Percentiles rank a stretch among this genome's conserved stretches.
These are phyloP conservation scores for Thaleichthys pacificus DNA, from an alignment of 2,797 vertebrate genomes.

Conservation along the genomic window DNA sequence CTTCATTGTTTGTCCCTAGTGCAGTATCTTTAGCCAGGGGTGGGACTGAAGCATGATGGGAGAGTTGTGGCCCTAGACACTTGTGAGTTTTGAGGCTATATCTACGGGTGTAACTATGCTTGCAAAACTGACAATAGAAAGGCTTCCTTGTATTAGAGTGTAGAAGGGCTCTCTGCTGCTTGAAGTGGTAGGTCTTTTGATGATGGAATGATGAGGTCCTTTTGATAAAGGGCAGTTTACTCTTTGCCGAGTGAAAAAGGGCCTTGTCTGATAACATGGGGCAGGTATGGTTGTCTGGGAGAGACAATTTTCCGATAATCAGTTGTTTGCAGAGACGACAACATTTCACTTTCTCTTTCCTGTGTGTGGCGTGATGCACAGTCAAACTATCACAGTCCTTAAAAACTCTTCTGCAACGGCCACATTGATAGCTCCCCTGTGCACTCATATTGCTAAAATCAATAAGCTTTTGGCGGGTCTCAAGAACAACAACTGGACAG, in stretches of 20 bases:
- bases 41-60: constrained; percentile 11
- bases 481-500: constrained; percentile 78
- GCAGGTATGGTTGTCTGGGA: constrained; percentile 72
- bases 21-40: constrained; percentile 27
- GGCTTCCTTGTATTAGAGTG: constrained; percentile 54
- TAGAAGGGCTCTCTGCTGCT: background rate
- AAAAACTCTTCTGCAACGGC: constrained; percentile 74
- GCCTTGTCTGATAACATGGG: constrained; percentile 43
- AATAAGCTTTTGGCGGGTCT: constrained; percentile 75
- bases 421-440: constrained; percentile 73
- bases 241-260: constrained; percentile 36
- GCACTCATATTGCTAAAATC: constrained; percentile 49
- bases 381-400: constrained; percentile 70
- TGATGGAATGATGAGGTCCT: constrained; percentile 62
- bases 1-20: constrained; percentile 23
- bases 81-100: constrained; percentile 77
- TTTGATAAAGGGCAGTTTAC: constrained; percentile 30
- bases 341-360: constrained; percentile 78
- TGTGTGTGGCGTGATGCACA: constrained; percentile 78
- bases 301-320: constrained; percentile 68
- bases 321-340: constrained; percentile 75
- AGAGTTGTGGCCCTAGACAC: constrained; percentile 58
- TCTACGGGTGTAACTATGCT: constrained; percentile 73
- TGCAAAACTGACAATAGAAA: constrained; percentile 74
- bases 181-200: constrained; percentile 16